Evolutionary conservation across 2,888 invertebrate species (phyloP).

Genomic region (Carpatolechia fugitivella): DNA sequence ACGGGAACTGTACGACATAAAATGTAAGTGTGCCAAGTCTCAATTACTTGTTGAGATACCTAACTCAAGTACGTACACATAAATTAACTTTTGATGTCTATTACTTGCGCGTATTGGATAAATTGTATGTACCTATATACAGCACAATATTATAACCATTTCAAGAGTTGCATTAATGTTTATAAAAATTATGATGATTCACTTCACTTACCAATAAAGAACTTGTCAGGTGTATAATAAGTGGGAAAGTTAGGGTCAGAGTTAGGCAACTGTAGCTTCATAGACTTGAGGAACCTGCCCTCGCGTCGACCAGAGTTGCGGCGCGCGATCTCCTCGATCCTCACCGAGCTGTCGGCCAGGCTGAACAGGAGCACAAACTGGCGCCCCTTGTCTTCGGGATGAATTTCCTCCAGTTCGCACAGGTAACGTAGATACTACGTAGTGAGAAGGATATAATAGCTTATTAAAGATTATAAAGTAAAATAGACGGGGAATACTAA

Average conservation of each 20-base stretch:
- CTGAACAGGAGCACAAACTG: constrained; percentile 88
- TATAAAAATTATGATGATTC: neutral
- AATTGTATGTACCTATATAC: no score
- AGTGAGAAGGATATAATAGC: neutral
- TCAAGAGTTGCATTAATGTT: no score
- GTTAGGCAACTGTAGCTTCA: constrained; percentile 83
- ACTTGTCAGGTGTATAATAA: constrained; percentile 88
- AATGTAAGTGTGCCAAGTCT: no score
- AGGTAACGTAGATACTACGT: constrained; percentile 83
- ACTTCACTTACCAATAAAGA: constrained; percentile 83
- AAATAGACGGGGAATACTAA: no score
- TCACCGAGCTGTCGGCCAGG: constrained; percentile 86
- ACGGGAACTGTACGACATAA: no score
- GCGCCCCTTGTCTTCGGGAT: constrained; percentile 87
- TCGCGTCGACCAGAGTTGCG: constrained; percentile 87
- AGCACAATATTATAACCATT: no score
- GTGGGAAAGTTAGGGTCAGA: constrained; percentile 84
- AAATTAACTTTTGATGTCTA: no score
- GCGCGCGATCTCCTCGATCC: constrained; percentile 85
- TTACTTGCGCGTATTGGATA: no score
- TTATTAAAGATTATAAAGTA: no score
- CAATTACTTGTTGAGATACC: no score
- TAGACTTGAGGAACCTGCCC: constrained; percentile 86
- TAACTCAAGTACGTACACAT: no score
- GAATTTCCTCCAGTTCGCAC: constrained; percentile 86